Base-by-base conservation (phyloP, 2,797 vertebrate species). In the Apogon talboti region DNA sequence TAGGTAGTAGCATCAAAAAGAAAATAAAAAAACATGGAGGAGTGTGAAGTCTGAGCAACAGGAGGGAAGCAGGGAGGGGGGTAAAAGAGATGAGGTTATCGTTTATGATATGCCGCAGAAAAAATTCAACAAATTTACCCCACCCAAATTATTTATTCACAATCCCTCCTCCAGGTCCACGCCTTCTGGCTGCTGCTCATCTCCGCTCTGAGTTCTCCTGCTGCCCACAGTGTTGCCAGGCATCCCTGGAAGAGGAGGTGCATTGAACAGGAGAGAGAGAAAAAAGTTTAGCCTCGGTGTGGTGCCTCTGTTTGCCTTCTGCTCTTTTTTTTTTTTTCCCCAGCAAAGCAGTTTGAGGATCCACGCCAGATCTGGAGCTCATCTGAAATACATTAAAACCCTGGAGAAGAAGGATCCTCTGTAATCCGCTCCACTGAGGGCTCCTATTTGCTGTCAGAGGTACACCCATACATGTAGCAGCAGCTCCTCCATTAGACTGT, bases 381-480 rank as follows among this genome's bases (percentile, higher is more conserved):
- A 89, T 90, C 91, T 92, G 85, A 92, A 85, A 87, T 80, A 61
- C 63, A 87, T 91, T 86, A 90, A 35, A 83, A 75, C 65, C 61
- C 79, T 44, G 74, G 69, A 89, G 84, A 87, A 88, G 79, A 89
- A 81, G 14, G 55, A 75, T 81, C 76, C 76, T 76, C 79, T 89
- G 56, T 82, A 46, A 72, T 81, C 81, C 67, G 43, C 74, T 73
- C 58, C 53, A 6, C 71, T 8, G 58, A 85, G 76, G 65, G 65
- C 16, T 83, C 61, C 78, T 80, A 81, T 81, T 87, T 74, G 70
- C 82, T 87, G 86, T 72, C 52, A 70, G 72, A 79, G 73, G 50
- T 76, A 85, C 83, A 86, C 84, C 79, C 80, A 74, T 86, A 63
- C 74, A 78, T 89, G 85, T 86, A 74, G 77, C 87, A 78, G 86